Conservation (phyloP, 2,888 invertebrate species). For the Tiliacea citrago region DNA sequence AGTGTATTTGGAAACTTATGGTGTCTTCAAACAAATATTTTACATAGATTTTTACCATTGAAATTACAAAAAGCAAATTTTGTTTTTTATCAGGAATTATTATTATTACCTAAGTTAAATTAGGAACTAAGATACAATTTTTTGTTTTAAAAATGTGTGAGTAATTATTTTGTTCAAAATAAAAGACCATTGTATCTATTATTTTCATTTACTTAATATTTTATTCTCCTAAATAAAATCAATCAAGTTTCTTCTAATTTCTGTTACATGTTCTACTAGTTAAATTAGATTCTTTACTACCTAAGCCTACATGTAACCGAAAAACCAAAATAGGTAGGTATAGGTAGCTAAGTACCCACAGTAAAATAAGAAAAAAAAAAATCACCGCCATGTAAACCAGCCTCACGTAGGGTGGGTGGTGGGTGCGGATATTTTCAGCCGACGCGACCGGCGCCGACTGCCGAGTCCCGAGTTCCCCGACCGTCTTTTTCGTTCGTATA, state of each 20-base stretch:
- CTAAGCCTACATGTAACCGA: background rate
- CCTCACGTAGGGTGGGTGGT: constrained; percentile 59
- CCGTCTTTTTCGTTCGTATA: constrained; percentile 76
- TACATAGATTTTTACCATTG: background rate
- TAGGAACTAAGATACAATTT: background rate
- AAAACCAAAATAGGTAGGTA: background rate
- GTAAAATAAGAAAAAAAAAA: constrained; percentile 2
- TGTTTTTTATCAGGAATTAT: too few species aligned
- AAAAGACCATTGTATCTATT: background rate
- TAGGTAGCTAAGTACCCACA: too few species aligned
- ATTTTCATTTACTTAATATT: background rate
- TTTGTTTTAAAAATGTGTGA: background rate
- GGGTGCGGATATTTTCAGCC: constrained; percentile 81
- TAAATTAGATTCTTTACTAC: too few species aligned
- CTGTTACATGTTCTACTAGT: background rate
- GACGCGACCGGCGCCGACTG: constrained; percentile 78
- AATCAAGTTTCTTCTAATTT: background rate
- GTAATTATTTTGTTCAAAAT: background rate
- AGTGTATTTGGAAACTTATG: background rate
- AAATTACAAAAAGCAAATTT: too few species aligned
- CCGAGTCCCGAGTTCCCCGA: constrained; percentile 68
- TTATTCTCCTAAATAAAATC: background rate
- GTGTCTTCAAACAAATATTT: background rate
- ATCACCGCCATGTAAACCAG: constrained; percentile 72
- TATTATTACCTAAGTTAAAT: background rate